Conservation (phyloP, 2,113 vertebrate genomes). For the Aramus guarauna region DNA sequence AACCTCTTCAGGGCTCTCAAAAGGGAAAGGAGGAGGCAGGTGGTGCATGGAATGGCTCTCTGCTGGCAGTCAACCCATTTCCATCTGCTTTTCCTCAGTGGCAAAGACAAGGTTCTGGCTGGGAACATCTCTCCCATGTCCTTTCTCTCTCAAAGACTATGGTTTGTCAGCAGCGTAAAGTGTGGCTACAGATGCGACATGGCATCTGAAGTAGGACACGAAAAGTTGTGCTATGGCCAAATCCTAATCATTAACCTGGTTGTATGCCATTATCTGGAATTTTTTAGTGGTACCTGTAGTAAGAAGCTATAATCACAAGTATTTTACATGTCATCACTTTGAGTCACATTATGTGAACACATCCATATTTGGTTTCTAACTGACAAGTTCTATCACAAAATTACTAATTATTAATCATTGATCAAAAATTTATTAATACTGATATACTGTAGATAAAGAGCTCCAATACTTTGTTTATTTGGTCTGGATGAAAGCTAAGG, state of each 20-base stretch:
- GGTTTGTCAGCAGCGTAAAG: rapidly evolving
- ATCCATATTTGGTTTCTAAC: neutral
- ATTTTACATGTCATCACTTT: neutral
- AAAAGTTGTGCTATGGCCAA: neutral
- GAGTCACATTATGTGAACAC: neutral
- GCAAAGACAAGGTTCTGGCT: neutral
- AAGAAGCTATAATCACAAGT: neutral
- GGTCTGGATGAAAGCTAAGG: neutral
- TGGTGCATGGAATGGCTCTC: neutral
- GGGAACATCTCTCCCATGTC: neutral
- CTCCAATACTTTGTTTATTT: neutral
- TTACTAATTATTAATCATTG: neutral
- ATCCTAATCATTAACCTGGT: neutral
- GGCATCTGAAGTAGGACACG: neutral
- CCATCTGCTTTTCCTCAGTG: neutral
- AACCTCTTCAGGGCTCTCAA: neutral
- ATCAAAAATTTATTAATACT: neutral
- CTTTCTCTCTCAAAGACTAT: neutral
- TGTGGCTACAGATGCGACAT: neutral
- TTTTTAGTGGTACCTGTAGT: neutral
- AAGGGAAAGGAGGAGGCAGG: neutral
- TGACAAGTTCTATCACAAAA: neutral
- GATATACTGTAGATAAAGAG: neutral
- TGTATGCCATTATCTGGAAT: neutral
- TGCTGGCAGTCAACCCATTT: neutral